phyloP scores from a whole-genome alignment of 2,113 vertebrate genomes.

The Arizona elegans region DNA sequence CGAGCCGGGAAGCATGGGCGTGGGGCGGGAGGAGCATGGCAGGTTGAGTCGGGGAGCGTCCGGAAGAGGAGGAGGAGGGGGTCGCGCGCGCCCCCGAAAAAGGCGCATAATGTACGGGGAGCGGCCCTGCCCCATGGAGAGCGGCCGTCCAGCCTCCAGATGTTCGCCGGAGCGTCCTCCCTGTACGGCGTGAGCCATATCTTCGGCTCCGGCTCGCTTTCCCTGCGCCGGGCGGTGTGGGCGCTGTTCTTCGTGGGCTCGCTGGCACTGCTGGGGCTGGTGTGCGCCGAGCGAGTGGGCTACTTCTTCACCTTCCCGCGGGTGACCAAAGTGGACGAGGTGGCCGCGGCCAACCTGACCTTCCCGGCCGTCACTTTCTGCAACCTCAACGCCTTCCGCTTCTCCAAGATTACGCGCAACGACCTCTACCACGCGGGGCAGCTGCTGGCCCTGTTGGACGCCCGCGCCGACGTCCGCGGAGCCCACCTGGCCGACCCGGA shows the following conservation, averaged over 20 bases:
- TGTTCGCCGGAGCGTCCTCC: slow-evolving; percentile 82
- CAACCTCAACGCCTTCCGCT: slow-evolving; percentile 88
- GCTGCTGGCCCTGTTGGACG: slow-evolving; percentile 82
- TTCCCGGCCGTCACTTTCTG: slow-evolving; percentile 86
- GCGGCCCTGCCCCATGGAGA: too few relatives aligned
- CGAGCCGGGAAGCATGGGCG: too few relatives aligned
- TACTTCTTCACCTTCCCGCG: slow-evolving; percentile 83
- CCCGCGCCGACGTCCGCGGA: slow-evolving; percentile 79
- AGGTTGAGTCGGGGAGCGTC: too few relatives aligned
- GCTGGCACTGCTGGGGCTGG: slow-evolving; percentile 76
- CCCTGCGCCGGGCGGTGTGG: slow-evolving; percentile 82
- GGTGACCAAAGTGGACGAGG: slow-evolving; percentile 79
- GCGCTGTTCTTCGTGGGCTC: slow-evolving; percentile 80
- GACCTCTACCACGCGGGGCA: slow-evolving; percentile 87
- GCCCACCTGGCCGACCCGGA: slow-evolving; percentile 80
- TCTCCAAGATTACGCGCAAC: slow-evolving; percentile 83
- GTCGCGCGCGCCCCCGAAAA: too few relatives aligned
- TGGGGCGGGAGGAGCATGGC: too few relatives aligned
- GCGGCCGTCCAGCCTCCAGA: slow-evolving; percentile 77
- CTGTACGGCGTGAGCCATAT: slow-evolving; percentile 88
- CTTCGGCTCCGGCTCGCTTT: slow-evolving; percentile 81
- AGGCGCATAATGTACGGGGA: too few relatives aligned
- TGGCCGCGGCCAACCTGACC: slow-evolving; percentile 81
- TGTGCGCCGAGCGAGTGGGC: slow-evolving; percentile 80
- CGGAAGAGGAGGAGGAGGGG: too few relatives aligned